These are phyloP conservation scores for Batillaria attramentaria DNA, from an alignment of 1,140 invertebrate species.

Conservation along the genomic window DNA sequence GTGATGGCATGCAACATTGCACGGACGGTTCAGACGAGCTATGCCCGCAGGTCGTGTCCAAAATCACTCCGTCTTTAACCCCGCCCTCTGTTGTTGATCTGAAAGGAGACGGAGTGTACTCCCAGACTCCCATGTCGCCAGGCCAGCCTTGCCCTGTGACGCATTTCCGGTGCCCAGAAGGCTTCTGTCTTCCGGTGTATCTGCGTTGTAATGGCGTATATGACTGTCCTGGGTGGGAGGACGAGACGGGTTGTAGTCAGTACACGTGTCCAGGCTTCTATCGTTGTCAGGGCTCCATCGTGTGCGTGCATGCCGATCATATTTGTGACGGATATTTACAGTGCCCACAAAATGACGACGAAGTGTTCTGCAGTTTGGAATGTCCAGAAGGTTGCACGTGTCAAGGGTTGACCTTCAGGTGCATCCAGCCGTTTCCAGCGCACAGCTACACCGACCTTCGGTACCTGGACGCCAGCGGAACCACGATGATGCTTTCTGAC, in stretches of 20 bases:
- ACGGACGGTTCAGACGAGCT: constrained; percentile 3
- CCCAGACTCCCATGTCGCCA: too few relatives aligned
- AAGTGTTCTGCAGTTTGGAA: neutral
- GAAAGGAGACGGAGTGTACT: too few relatives aligned
- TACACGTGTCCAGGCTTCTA: constrained; percentile 20
- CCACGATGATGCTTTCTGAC: neutral
- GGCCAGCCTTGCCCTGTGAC: too few relatives aligned
- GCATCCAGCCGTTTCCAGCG: neutral
- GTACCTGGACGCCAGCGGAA: constrained; percentile 6
- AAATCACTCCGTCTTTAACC: too few relatives aligned
- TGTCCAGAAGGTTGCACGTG: constrained; percentile 20
- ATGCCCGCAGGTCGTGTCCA: too few relatives aligned
- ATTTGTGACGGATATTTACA: neutral
- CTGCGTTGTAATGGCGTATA: constrained; percentile 9
- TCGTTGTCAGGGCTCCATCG: neutral
- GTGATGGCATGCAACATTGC: neutral
- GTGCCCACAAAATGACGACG: constrained; percentile 12
- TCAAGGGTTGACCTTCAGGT: constrained; percentile 15
- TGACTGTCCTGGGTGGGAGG: neutral
- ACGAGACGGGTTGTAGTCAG: neutral
- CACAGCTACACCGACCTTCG: too few relatives aligned
- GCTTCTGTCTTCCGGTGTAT: neutral
- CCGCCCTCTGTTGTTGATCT: too few relatives aligned
- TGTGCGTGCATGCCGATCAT: constrained; percentile 19
- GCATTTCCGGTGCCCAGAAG: too few relatives aligned